Evolutionary conservation across 2,888 invertebrate species (phyloP), one percentile per base, ranked within the genome.

Genomic region (Linnaemya vulpina): DNA sequence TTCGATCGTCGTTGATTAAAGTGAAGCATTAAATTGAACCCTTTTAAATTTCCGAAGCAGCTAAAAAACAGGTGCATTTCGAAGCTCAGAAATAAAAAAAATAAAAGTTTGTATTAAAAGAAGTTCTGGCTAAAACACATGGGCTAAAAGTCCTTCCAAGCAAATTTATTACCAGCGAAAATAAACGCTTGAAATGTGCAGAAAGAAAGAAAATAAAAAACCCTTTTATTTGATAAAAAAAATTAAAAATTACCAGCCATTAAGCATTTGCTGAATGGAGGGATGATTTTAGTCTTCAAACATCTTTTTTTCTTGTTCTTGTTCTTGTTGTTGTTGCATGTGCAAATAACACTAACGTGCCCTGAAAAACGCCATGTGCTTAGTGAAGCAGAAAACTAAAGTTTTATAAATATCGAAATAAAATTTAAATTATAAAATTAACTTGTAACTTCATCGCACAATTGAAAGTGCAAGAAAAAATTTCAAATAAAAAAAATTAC

Each of bases 31-130:
- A 25, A 70, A 17, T 62, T n/a, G n/a, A 70, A 63, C 40, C 40
- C 74, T 60, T 20, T 51, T 58, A 46, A 20, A 25, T 38, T 38
- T 63, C 46, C 38, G 3, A 20, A 43, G 15, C 8, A 30, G 3
- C 10, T 7, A 55, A 63, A 75, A 77, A 73, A 65, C 85, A 85
- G 82, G 85, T 85, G 85, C 78, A 85, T 75, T 75, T 70, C 3
- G 0, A 43, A 53, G 40, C 49, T 62, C 13, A 30, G 1, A 0
- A 43, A 35, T 35, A 30, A 2, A 35, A 30, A 22, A 17, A 38
- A 51, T 25, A 38, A 22, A 55, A 55, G 11, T 15, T 1, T 35
- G 15, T 38, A 8, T 17, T 67, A 67, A 49, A 63, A 81, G 76
- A 67, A 75, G 63, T 60, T 74, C 22, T 49, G 5, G 15, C 9